These are phyloP conservation scores for Petrocephalus microphthalmus DNA, from an alignment of 2,113 vertebrate species.

Conservation along the genomic window DNA sequence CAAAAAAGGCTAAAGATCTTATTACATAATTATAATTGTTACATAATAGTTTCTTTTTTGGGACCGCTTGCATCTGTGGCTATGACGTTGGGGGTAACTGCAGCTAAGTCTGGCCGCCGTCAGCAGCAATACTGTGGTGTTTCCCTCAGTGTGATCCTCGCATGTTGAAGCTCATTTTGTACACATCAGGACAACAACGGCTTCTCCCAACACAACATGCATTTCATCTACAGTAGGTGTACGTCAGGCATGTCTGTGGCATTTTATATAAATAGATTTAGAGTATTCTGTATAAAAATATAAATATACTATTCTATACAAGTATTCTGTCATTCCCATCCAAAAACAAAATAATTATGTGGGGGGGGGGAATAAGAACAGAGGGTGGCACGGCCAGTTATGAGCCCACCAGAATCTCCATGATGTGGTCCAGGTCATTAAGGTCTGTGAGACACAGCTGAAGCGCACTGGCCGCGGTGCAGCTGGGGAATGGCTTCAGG, in stretches of 20 bases:
- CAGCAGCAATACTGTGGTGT: neutral
- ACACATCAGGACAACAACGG: neutral
- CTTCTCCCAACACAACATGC: conserved; percentile 5
- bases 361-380: neutral
- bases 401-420: conserved; percentile 78
- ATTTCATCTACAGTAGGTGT: conserved; percentile 15
- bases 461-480: conserved; percentile 57
- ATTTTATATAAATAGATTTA: conserved; percentile 28
- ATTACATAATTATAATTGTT: conserved; percentile 2
- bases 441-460: conserved; percentile 72
- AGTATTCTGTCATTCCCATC: conserved; percentile 9
- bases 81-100: neutral
- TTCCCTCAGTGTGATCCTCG: neutral
- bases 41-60: neutral
- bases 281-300: conserved; percentile 28
- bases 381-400: neutral
- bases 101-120: neutral
- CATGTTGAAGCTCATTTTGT: conserved; percentile 9
- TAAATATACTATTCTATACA: conserved; percentile 25
- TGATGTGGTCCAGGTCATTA: conserved; percentile 80
- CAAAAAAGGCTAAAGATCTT: conserved; percentile 15
- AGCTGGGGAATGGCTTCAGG: conserved; percentile 57
- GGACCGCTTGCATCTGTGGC: neutral
- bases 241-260: conserved; percentile 4
- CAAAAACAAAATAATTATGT: conserved; percentile 9